phyloP scores from a whole-genome alignment of 2,113 vertebrate species.

The Prochilodus magdalenae region DNA sequence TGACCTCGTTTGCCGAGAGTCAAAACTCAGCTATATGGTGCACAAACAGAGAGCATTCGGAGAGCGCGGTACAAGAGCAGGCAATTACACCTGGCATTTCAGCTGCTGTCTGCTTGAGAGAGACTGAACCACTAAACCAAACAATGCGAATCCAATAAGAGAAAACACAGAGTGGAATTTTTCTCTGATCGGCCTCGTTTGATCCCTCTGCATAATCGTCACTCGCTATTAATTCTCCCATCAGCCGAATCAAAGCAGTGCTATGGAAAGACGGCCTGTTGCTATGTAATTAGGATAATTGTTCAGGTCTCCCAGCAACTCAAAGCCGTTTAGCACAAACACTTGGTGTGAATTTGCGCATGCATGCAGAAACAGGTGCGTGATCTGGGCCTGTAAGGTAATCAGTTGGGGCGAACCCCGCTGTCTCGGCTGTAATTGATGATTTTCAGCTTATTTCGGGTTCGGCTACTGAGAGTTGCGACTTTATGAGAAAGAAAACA shows the following conservation, averaged over 20 bases:
- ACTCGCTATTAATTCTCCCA: constrained; percentile 23
- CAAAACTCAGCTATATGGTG: background rate
- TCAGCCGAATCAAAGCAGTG: constrained; percentile 36
- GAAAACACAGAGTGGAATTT: constrained; percentile 17
- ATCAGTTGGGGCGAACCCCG: background rate
- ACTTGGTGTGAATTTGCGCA: constrained; percentile 26
- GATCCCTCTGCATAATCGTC: constrained; percentile 13
- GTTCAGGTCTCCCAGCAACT: constrained; percentile 47
- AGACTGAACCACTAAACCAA: constrained; percentile 15
- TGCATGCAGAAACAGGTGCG: constrained; percentile 26
- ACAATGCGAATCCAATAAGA: constrained; percentile 9
- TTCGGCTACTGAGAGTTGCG: background rate
- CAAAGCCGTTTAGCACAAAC: constrained; percentile 43
- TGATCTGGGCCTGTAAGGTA: background rate
- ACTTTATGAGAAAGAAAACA: background rate
- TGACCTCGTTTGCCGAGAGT: background rate
- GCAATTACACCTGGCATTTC: background rate
- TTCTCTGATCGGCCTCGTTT: background rate
- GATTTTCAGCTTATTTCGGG: background rate
- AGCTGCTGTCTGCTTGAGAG: background rate
- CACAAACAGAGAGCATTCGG: background rate
- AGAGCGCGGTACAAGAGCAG: background rate
- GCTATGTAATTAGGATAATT: constrained; percentile 55
- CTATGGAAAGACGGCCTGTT: constrained; percentile 38
- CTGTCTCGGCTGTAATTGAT: background rate